These are phyloP conservation scores for Melinopterus prodromus DNA, from an alignment of 2,888 invertebrate species.

Conservation along the genomic window DNA sequence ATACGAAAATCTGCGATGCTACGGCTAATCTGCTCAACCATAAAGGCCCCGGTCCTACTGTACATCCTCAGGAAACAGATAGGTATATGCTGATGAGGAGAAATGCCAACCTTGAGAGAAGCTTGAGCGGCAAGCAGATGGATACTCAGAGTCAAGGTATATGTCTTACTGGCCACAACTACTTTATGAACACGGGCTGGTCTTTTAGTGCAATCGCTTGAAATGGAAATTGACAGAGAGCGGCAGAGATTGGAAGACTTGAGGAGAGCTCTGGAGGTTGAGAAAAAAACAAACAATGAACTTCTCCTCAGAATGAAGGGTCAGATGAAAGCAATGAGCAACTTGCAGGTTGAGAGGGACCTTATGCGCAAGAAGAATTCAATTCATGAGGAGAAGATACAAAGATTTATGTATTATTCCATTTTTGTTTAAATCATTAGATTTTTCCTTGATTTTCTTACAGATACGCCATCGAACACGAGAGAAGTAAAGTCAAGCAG, in stretches of 20 bases:
- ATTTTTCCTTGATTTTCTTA: constrained; percentile 18
- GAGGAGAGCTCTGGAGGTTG: constrained; percentile 41
- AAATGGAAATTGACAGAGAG: constrained; percentile 44
- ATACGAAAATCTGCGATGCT: constrained; percentile 64
- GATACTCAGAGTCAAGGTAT: constrained; percentile 63
- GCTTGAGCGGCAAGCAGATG: constrained; percentile 62
- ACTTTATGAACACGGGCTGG: background rate
- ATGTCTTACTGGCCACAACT: background rate
- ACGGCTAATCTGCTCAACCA: constrained; percentile 58
- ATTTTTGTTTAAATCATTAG: background rate
- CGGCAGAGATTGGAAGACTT: constrained; percentile 45
- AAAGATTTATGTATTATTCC: constrained; percentile 41
- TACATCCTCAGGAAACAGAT: constrained; percentile 49
- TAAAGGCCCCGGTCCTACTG: constrained; percentile 57
- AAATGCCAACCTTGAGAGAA: constrained; percentile 62
- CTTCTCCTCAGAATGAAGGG: constrained; percentile 41
- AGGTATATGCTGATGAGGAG: constrained; percentile 61
- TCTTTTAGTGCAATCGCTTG: constrained; percentile 43
- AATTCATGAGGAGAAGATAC: constrained; percentile 44
- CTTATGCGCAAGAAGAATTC: constrained; percentile 43
- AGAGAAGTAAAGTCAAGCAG: constrained; percentile 41
- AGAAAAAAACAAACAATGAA: constrained; percentile 46
- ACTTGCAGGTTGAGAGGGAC: constrained; percentile 47
- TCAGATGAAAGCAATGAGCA: constrained; percentile 44
- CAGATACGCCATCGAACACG: constrained; percentile 44